Evolutionary conservation across 2,888 invertebrate genomes (phyloP).

Genomic region (Atethmia centrago): DNA sequence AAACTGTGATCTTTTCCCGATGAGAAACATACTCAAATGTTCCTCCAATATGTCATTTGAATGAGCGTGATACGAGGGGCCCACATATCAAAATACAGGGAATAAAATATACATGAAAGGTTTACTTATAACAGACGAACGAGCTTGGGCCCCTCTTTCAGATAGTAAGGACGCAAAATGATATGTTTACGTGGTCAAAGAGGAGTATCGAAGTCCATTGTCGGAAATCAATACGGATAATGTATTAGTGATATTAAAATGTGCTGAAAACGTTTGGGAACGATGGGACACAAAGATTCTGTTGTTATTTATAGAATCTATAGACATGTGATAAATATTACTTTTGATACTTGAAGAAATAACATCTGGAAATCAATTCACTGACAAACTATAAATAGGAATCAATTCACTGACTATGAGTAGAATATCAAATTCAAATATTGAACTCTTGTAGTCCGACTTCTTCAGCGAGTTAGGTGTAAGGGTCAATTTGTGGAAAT

Average conservation of each 20-base stretch:
- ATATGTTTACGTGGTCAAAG: constrained; percentile 86
- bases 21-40: constrained; percentile 83
- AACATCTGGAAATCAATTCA: constrained; percentile 14
- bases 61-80: constrained; percentile 84
- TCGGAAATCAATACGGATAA: constrained; percentile 85
- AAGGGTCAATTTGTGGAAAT: constrained; percentile 8
- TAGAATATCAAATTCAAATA: constrained; percentile 3
- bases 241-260: constrained; percentile 88
- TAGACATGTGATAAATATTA: constrained; percentile 62
- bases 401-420: constrained; percentile 8
- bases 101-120: constrained; percentile 89
- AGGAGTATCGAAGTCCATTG: constrained; percentile 79
- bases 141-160: constrained; percentile 78
- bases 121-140: constrained; percentile 84
- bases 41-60: constrained; percentile 88
- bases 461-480: constrained; percentile 3
- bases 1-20: constrained; percentile 81
- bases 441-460: background rate
- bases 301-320: constrained; percentile 71
- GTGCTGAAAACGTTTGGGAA: constrained; percentile 72
- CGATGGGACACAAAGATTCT: constrained; percentile 74
- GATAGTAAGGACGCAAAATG: constrained; percentile 79
- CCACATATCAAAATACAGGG: constrained; percentile 84
- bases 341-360: constrained; percentile 4
- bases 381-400: constrained; percentile 5